A percentile compares a stretch with the other conserved stretches of the same genome.
phyloP scores from a whole-genome alignment of 1,140 invertebrate species.

The Drosophila nigromelanica region DNA sequence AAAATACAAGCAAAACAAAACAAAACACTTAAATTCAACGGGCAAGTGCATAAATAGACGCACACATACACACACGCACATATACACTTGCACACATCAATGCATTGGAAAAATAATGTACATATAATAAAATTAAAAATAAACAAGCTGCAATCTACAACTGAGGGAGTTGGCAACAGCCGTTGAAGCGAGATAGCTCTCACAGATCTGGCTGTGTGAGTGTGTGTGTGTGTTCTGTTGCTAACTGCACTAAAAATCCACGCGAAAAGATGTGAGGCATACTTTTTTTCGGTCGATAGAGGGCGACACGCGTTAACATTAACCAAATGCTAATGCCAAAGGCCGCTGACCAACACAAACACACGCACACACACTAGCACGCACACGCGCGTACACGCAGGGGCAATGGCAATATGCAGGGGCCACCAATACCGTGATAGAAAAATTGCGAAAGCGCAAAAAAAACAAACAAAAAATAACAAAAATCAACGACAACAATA shows the following conservation, averaged over 20 bases:
- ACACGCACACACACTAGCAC: slow-evolving; percentile 12
- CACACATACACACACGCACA: slow-evolving; percentile 11
- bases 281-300: slow-evolving; percentile 53
- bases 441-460: slow-evolving; percentile 44
- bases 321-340: slow-evolving; percentile 80
- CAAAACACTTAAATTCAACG: slow-evolving; percentile 69
- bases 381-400: slow-evolving; percentile 25
- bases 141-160: slow-evolving; percentile 45
- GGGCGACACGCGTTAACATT: slow-evolving; percentile 68
- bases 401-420: slow-evolving; percentile 32
- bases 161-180: slow-evolving; percentile 42
- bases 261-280: slow-evolving; percentile 36
- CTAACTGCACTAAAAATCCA: slow-evolving; percentile 66
- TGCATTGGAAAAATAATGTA: slow-evolving; percentile 61
- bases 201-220: background rate
- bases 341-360: slow-evolving; percentile 43
- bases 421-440: slow-evolving; percentile 62
- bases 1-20: slow-evolving; percentile 64
- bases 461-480: slow-evolving; percentile 49
- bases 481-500: slow-evolving; percentile 64
- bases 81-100: slow-evolving; percentile 15
- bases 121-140: slow-evolving; percentile 75
- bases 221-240: slow-evolving; percentile 48
- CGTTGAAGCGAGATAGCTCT: slow-evolving; percentile 31
- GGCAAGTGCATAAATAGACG: slow-evolving; percentile 73